Base-by-base conservation (phyloP, 1,140 invertebrate species). In the Lepidotrigona ventralis region DNA sequence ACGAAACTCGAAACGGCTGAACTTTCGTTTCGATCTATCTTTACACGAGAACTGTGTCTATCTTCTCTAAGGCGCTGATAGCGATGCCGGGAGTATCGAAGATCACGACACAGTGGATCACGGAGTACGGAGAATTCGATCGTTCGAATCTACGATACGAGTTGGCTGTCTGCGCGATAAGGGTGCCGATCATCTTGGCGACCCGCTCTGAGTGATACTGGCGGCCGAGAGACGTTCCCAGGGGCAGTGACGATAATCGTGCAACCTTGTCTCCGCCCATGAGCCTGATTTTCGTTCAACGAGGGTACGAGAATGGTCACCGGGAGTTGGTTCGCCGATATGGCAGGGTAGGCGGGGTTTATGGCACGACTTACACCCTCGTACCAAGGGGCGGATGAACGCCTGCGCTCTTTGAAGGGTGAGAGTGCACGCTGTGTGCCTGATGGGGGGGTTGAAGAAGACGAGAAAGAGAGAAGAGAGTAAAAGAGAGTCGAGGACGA, bases 181-280 rank as follows among this genome's bases (percentile, higher is more conserved):
- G 75, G 84, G 64, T 63, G 85, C 85, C 87, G 88, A 89, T 88
- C 88, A 89, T 89, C 85, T 86, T 89, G 85, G 78, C 81, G 81
- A 88, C 79, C 87, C 88, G 88, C n/a, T 89, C 87, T 73, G 85
- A 86, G 87, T 75, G 85, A 88, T 79, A 89, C 88, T 89, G 88
- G 70, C 81, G 83, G 51, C 69, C 83, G 58, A 58, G 58, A 46
- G 56, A 51, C 56, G 70, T 53, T 26, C 66, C 21, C 23, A 58
- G 69, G 74, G 84, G 78, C 26, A 15, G 70, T 19, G 6, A 56
- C 51, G 63, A 51, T 29, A 33, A n/a, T 73, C 69, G 63, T 33
- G 77, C 17, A 15, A 64, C 80, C 60, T 75, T 64, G 70, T 81
- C 68, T n/a, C 58, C 83, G 72, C 56, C 73, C 79, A 60, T 66